Evolutionary conservation across 2,888 invertebrate genomes (phyloP).

Genomic region (Acrocera orbiculus): DNA sequence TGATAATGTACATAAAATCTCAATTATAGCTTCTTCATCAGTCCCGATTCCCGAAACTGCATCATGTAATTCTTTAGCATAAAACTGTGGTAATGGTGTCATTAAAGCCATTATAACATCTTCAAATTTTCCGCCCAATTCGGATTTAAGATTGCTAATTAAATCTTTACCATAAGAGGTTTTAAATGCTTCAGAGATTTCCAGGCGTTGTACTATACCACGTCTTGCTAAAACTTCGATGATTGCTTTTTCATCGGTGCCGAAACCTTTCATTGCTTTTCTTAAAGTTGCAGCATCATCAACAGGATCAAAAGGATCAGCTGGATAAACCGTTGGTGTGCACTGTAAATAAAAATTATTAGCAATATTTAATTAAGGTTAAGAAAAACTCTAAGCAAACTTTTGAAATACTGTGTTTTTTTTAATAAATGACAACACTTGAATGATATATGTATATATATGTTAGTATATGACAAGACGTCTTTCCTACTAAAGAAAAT

Average conservation of each 20-base stretch:
- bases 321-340: conserved; percentile 74
- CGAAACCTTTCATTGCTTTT: conserved; percentile 86
- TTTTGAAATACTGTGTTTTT: too few relatives aligned
- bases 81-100: conserved; percentile 78
- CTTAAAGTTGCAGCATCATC: conserved; percentile 69
- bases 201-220: conserved; percentile 76
- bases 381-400: too few relatives aligned
- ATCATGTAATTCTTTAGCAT: conserved; percentile 76
- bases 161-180: conserved; percentile 79
- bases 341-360: conserved; percentile 37
- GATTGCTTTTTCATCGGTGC: conserved; percentile 82
- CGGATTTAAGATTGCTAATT: conserved; percentile 70
- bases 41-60: conserved; percentile 78
- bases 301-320: conserved; percentile 69
- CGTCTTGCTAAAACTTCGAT: conserved; percentile 77
- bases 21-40: conserved; percentile 78
- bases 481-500: too few relatives aligned
- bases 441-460: too few relatives aligned
- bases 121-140: conserved; percentile 76
- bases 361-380: too few relatives aligned
- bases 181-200: conserved; percentile 82
- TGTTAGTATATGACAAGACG: too few relatives aligned
- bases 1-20: conserved; percentile 79
- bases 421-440: too few relatives aligned
- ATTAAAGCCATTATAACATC: conserved; percentile 78